Conservation (phyloP, 2,797 vertebrate species). For the Eulemur coronatus region DNA sequence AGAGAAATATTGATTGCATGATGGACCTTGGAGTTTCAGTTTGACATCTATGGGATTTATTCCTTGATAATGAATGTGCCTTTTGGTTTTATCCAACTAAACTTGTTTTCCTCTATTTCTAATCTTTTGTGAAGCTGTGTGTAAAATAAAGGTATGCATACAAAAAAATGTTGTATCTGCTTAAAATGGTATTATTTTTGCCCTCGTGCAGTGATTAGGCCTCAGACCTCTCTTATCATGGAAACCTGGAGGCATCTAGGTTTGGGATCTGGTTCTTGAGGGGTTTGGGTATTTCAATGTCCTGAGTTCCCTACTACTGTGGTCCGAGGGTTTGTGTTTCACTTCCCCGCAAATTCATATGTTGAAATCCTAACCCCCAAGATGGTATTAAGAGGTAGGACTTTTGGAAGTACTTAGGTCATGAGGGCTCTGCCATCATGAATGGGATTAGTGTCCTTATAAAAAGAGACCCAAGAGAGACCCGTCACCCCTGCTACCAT, state of each 20-base stretch:
- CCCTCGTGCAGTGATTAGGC: neutral
- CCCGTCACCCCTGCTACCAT: no score
- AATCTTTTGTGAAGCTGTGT: neutral
- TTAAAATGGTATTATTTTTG: neutral
- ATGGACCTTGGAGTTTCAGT: neutral
- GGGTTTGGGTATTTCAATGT: neutral
- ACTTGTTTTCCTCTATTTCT: neutral
- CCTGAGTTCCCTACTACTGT: neutral
- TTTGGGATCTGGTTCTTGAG: neutral
- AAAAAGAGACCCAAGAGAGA: neutral
- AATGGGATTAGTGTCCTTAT: neutral
- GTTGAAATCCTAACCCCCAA: neutral
- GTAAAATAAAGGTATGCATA: neutral
- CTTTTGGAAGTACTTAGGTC: neutral
- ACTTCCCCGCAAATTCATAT: neutral
- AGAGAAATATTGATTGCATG: neutral
- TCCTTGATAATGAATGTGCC: neutral
- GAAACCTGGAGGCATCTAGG: neutral
- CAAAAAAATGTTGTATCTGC: neutral
- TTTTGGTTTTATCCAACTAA: neutral
- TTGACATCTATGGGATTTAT: neutral
- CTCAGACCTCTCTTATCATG: neutral
- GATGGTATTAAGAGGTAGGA: neutral
- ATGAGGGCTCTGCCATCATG: neutral
- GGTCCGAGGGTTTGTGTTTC: neutral